phyloP scores from a whole-genome alignment of 2,797 vertebrate genomes.

The Sebastes matsubarae region DNA sequence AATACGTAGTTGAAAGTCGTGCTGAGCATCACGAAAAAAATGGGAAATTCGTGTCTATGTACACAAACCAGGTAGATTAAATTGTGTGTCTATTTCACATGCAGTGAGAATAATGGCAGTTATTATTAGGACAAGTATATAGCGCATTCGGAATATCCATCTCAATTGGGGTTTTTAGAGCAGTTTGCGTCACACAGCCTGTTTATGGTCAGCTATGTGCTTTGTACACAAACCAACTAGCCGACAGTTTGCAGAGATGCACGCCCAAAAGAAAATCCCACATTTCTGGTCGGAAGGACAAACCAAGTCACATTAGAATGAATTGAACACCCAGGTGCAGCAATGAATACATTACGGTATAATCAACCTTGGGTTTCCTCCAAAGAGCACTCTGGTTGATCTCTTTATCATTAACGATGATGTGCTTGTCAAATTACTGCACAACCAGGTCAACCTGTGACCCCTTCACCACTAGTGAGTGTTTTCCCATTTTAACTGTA shows the following conservation, averaged over 20 bases:
- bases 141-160: no score
- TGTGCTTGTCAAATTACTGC: neutral
- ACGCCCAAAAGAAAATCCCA: neutral
- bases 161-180: no score
- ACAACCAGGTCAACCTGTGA: neutral
- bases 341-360: neutral
- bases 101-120: no score
- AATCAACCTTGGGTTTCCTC: neutral
- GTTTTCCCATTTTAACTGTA: neutral
- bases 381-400: neutral
- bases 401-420: neutral
- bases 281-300: neutral
- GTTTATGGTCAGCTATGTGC: neutral
- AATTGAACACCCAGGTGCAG: neutral
- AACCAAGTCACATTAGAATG: neutral
- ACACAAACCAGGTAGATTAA: no score
- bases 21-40: no score
- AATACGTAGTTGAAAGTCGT: no score
- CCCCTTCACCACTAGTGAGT: neutral
- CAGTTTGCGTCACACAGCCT: no score
- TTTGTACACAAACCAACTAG: neutral
- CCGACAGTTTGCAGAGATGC: neutral
- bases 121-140: no score
- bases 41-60: no score
- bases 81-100: no score